Percentiles rank a stretch among this genome's conserved stretches.
Conservation (phyloP, 2,113 vertebrate species). For the Equus quagga region DNA sequence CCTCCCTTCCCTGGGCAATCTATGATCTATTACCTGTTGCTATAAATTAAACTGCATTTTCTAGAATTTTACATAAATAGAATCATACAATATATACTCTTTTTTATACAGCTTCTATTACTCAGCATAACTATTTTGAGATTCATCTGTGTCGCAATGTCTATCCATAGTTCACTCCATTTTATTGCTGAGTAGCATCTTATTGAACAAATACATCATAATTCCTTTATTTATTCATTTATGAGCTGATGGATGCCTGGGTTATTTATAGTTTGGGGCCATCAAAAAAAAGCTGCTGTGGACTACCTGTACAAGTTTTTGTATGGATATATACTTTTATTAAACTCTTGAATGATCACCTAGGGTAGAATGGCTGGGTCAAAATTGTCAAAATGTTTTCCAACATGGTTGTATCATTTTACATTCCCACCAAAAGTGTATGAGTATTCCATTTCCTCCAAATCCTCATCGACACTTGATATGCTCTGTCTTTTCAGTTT, state of each 20-base stretch:
- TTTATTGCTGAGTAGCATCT: background rate
- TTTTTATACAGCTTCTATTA: background rate
- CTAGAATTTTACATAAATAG: constrained; percentile 1
- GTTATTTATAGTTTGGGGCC: background rate
- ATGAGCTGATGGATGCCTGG: background rate
- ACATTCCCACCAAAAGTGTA: background rate
- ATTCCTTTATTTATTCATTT: background rate
- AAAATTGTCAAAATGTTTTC: background rate
- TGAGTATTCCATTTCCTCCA: background rate
- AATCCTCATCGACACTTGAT: background rate
- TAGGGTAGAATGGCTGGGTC: background rate
- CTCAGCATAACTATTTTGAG: constrained; percentile 46
- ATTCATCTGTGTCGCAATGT: background rate
- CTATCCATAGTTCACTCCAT: background rate
- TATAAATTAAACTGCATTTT: constrained; percentile 41
- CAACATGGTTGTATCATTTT: background rate
- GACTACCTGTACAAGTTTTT: background rate
- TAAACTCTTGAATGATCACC: background rate
- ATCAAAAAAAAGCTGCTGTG: background rate
- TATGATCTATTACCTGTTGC: background rate
- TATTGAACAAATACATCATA: background rate
- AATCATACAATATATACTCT: background rate
- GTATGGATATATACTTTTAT: background rate
- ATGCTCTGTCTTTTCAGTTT: background rate
- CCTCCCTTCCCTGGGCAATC: background rate